Evolutionary conservation across 1,140 invertebrate species (phyloP), one percentile per base, ranked within the genome.

Genomic region (Cyrtorhinus lividipennis): DNA sequence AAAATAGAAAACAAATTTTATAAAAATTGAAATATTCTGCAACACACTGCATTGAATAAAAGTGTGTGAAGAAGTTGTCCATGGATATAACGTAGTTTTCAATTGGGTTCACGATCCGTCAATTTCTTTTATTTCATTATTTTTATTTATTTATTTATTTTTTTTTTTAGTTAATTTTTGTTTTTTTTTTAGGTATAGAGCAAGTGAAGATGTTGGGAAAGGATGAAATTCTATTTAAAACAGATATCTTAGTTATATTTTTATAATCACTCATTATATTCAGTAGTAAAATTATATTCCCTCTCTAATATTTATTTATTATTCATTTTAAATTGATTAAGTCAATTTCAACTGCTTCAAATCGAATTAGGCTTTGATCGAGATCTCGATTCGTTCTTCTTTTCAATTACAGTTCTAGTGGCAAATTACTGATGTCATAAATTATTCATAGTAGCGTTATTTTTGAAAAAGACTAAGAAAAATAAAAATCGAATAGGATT

Each of bases 401-500:
- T 13, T 13, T 53, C 10, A 53, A 53, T 53, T 20, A 15, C 10
- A 53, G 20, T 53, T 13, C 20, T 53, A 5, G 20, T 20, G 48
- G 20, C n/a, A n/a, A n/a, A n/a, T n/a, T n/a, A 53, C 48, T 5
- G 8, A 53, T 13, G 20, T 53, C 48, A 53, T 53, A 53, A 53
- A 53, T 53, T 53, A 53, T 44, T n/a, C n/a, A n/a, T n/a, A n/a
- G n/a, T n/a, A n/a, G n/a, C n/a, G n/a, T n/a, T n/a, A n/a, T n/a
- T 53, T 53, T 53, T 53, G 10, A 5, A 53, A 53, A 53, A 53
- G 48, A 53, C 48, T 53, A 53, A 53, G 20, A 53, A 44, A n/a
- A n/a, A n/a, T n/a, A 10, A 20, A 53, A 53, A 53, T 15, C 48
- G 48, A 53, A 53, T 53, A 53, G 48, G 20, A 13, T 53, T 53